Conservation (phyloP, 2,797 vertebrate genomes). For the Gobionotothen gibberifrons region DNA sequence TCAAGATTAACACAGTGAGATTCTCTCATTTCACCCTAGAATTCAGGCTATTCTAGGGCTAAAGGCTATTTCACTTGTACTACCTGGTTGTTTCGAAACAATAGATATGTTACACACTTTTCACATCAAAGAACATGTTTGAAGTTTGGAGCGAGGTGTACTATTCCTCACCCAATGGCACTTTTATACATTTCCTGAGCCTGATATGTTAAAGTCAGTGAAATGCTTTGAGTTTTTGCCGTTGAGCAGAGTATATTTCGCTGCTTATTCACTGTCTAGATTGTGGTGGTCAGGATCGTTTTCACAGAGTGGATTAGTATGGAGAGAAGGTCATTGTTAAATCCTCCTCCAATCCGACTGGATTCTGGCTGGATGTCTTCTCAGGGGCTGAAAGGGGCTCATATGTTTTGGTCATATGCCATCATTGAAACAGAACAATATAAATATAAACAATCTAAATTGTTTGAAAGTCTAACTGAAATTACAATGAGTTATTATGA, state of each 20-base stretch:
- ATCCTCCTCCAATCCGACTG: constrained; percentile 46
- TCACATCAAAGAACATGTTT: constrained; percentile 4
- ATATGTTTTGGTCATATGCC: constrained; percentile 25
- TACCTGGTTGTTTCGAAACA: neutral
- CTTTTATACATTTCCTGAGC: constrained; percentile 11
- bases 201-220: constrained; percentile 6
- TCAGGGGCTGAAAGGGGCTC: constrained; percentile 21
- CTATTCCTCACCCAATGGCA: neutral
- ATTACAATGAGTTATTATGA: neutral
- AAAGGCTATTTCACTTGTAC: neutral
- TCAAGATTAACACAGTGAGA: neutral
- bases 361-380: constrained; percentile 46
- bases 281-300: constrained; percentile 44
- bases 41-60: neutral
- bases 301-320: constrained; percentile 65
- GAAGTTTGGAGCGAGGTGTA: neutral
- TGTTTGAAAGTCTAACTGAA: neutral
- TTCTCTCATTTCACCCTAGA: neutral
- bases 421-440: neutral
- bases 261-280: constrained; percentile 53
- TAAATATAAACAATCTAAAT: no score
- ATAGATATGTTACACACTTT: neutral
- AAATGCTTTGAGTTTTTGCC: constrained; percentile 23
- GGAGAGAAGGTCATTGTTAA: constrained; percentile 68
- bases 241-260: constrained; percentile 22